Base-by-base conservation (phyloP, 2,113 vertebrate genomes). In the Egretta garzetta region DNA sequence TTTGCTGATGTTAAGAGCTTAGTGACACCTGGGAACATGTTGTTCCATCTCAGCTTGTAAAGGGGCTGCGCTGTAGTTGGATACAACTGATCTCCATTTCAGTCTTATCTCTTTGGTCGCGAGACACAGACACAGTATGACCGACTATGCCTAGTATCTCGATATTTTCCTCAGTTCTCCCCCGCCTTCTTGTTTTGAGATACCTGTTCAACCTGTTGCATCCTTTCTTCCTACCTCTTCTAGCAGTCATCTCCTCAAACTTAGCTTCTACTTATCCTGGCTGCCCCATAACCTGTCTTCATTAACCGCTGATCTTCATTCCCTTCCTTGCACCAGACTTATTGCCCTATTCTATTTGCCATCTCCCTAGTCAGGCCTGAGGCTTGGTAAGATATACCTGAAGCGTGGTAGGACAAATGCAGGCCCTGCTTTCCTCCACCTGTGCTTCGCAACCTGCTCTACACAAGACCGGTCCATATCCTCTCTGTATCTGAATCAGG, bases 401-500 rank as follows among this genome's bases (percentile, higher is more conserved):
- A 80, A 80, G 8, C 20, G 60, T 82, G 59, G 26, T 32, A 35
- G 59, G 22, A 72, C 39, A 66, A 80, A 63, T 45, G 72, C 56
- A 74, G 12, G 41, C 74, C 33, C 12, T 55, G 19, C 39, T 87
- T 39, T 81, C 22, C 35, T 86, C 66, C 24, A 26, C 3, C 23
- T 43, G 7, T 81, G 15, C 26, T 82, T 92, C 18, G 14, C 20
- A n/a, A 79, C 66, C 26, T 56, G 39, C 28, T 47, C 33, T 37
- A 9, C 8, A 4, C 1, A 3, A 45, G 23, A 74, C 33, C 5
- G 8, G 35, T 80, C 22, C 28, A 27, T 18, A 32, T 35, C 22
- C 8, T 77, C 28, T 39, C 67, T 52, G 26, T 59, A 9, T 52
- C 41, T 84, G 52, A 63, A 50, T 17, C 0, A 0, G 37, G 6